phyloP scores from a whole-genome alignment of 2,888 invertebrate species.

The Amblyteles armatorius region DNA sequence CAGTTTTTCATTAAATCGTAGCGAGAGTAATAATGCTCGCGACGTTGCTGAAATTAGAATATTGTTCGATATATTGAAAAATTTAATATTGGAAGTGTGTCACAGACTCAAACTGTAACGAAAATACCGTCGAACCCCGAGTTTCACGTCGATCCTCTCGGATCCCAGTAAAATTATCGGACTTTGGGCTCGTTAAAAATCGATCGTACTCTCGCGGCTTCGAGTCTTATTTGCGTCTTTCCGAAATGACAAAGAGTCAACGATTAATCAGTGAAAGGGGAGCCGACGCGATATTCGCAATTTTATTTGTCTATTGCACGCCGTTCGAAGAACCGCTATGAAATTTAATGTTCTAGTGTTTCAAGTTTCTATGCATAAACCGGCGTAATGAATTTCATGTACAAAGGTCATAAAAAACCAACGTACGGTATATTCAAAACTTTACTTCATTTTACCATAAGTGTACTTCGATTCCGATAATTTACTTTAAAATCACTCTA shows the following conservation, averaged over 20 bases:
- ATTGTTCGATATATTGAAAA: constrained; percentile 1
- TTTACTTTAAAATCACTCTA: too few relatives aligned
- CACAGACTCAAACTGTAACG: background rate
- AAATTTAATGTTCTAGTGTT: too few relatives aligned
- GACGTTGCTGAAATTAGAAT: background rate
- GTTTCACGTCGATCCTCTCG: background rate
- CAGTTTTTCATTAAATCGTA: background rate
- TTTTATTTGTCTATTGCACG: too few relatives aligned
- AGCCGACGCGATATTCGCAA: background rate
- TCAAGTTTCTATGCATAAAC: too few relatives aligned
- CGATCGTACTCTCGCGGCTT: background rate
- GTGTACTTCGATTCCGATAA: too few relatives aligned
- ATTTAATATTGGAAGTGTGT: background rate
- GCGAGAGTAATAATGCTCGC: background rate
- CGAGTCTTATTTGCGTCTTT: background rate
- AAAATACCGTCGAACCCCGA: background rate
- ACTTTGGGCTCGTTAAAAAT: background rate
- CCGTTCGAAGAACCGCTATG: background rate
- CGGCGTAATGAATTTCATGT: too few relatives aligned
- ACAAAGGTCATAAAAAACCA: too few relatives aligned
- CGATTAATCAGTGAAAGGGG: background rate
- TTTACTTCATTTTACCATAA: too few relatives aligned
- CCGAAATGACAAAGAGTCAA: background rate
- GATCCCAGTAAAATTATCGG: background rate
- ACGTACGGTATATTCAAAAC: too few relatives aligned